Conservation (phyloP, 2,888 invertebrate genomes). For the Eupsilia transversa region DNA sequence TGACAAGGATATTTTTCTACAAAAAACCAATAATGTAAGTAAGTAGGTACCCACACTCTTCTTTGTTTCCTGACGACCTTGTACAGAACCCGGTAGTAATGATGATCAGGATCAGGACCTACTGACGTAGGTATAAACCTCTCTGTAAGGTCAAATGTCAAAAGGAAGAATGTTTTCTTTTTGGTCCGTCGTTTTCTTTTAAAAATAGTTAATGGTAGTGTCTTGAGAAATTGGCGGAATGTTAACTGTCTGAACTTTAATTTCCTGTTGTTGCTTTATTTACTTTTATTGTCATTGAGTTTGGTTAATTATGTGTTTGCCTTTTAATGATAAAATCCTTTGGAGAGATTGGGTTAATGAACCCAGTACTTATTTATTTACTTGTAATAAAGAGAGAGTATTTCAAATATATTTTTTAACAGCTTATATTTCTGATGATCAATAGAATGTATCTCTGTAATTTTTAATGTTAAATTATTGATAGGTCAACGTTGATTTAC, state of each 20-base stretch:
- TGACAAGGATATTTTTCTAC: background rate
- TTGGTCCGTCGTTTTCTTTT: constrained; percentile 5
- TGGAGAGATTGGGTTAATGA: background rate
- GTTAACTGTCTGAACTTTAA: constrained; percentile 11
- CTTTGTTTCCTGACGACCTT: constrained; percentile 27
- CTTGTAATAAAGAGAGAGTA: background rate
- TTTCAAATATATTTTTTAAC: background rate
- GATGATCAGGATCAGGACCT: constrained; percentile 18
- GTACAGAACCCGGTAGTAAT: constrained; percentile 37
- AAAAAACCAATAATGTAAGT: background rate
- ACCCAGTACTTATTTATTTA: constrained; percentile 1
- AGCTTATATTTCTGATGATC: background rate
- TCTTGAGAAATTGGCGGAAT: constrained; percentile 17
- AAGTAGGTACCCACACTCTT: background rate
- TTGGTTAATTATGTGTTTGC: background rate
- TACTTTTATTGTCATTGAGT: background rate
- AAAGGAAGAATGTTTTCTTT: constrained; percentile 18
- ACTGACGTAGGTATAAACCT: constrained; percentile 11
- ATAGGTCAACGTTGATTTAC: background rate
- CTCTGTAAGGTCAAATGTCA: constrained; percentile 32
- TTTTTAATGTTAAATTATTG: background rate
- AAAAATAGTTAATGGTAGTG: background rate
- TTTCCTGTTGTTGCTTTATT: constrained; percentile 1
- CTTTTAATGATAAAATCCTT: background rate
- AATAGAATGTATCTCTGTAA: background rate